Evolutionary conservation across 2,888 invertebrate genomes (phyloP), one percentile per base, ranked within the genome.

Genomic region (Brachylomia viminalis): DNA sequence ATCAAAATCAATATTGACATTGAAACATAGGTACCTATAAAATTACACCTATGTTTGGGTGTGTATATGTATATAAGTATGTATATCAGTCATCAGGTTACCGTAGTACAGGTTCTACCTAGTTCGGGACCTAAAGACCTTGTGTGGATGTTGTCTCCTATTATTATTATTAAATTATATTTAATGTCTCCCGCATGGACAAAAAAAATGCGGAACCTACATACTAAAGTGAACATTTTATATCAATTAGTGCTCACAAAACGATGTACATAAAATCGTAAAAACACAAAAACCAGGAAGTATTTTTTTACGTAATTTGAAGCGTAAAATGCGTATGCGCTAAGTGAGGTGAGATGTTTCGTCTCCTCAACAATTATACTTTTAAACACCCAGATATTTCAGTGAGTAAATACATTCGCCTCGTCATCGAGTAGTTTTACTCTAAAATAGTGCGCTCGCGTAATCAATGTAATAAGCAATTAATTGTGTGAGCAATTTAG

Each of bases 241-340:
- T 23, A 62, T 61, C 77, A 86, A 77, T 83, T 75, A 79, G 69
- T 74, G 62, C n/a, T 76, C 56, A 33, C 61, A 54, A 75, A 77
- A 72, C 56, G 61, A 38, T 73, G 38, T 67, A 45, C 56, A 75
- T 30, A 69, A 79, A 77, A 61, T 77, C 71, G 56, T 75, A 76
- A 79, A 83, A 80, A 71, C 77, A 79, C 77, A 77, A 80, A 79
- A 81, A 79, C 74, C 64, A 86, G 86, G 84, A 86, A 87, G 75
- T 79, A 15, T 42, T n/a, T 42, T n/a, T 78, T 87, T 80, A 72
- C 65, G 73, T 85, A 82, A 80, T 77, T 79, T 64, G 47, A 72
- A 81, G 45, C 58, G 68, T 82, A 62, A 75, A 75, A 76, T 75
- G 82, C 82, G 77, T 79, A 77, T 45, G 64, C 70, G 30, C 74